Evolutionary conservation across 2,888 invertebrate species (phyloP), one percentile per base, ranked within the genome.

Genomic region (Coelinius sp.): DNA sequence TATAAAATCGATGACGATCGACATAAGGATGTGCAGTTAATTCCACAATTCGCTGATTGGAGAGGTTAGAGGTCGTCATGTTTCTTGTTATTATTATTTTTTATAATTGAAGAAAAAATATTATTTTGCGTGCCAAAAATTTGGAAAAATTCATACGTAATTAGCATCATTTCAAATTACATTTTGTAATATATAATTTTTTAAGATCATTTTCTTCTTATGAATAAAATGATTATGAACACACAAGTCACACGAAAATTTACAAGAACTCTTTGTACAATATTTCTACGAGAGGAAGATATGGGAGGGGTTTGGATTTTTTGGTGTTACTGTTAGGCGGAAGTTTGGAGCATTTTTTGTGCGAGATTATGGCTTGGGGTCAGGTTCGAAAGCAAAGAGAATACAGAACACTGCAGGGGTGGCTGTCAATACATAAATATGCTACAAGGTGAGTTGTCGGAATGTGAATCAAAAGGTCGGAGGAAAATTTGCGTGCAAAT

Each of bases 361-460:
- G 27, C 2, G 31, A 59, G 31, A 35, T 27, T 31, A 31, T 59
- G 59, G 24, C 59, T 59, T 31, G n/a, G 35, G 59, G 35, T 59
- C 59, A 35, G 59, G 31, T 12, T 12, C 38, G 22, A 24, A 49
- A 7, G 56, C 20, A 24, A 64, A 41, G 71, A 68, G 46, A 70
- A 49, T 6, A 44, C 41, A 52, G 22, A 20, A 10, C 22, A 38
- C 70, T 67, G 67, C 63, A 56, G 69, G 68, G 69, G 71, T 52
- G n/a, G 66, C 17, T 74, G 77, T 82, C 80, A 83, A 82, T 65
- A 70, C 80, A 81, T 80, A 83, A 83, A 83, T 80, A 77, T 10
- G 35, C 71, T 53, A 35, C 53, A 68, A 68, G 53, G 65, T 53
- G 64, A 27, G 24, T 41, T 63, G 35, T 67, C 27, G n/a, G 59